phyloP scores from a whole-genome alignment of 64 coral and sea anemone genomes.

The Montipora efflorescens region DNA sequence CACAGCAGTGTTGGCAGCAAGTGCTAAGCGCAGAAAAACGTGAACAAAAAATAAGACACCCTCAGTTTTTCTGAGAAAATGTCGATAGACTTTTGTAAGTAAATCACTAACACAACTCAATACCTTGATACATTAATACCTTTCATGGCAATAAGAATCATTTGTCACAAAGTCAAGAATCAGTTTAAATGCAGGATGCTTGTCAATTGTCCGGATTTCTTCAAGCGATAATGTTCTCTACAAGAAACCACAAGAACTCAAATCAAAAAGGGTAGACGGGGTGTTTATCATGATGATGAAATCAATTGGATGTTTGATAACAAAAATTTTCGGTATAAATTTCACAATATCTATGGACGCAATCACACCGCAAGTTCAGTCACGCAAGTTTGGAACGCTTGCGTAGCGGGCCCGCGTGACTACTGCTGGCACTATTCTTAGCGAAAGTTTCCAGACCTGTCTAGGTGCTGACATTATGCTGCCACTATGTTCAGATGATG shows the following conservation, averaged over 20 bases:
- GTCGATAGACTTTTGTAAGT: no score
- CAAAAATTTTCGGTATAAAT: no score
- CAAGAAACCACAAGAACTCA: not conserved
- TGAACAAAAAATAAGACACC: no score
- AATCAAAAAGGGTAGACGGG: not conserved
- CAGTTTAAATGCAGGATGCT: slow-evolving; percentile 94
- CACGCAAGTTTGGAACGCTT: no score
- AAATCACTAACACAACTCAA: not conserved
- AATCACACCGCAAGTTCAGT: no score
- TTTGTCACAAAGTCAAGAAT: slow-evolving; percentile 98
- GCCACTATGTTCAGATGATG: slow-evolving; percentile 59
- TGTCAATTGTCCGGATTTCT: slow-evolving; percentile 90
- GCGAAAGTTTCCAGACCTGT: slow-evolving; percentile 26
- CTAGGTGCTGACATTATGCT: slow-evolving; percentile 27
- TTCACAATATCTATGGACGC: no score
- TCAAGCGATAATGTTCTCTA: slow-evolving; percentile 84
- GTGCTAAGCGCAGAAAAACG: no score
- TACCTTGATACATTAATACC: slow-evolving; percentile 37
- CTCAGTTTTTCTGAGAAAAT: no score
- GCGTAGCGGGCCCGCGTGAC: no score
- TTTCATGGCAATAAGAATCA: slow-evolving; percentile 88
- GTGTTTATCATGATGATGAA: not conserved
- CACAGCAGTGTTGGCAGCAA: no score
- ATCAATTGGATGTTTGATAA: no score
- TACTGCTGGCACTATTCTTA: no score